Evolutionary conservation across 2,888 invertebrate species (phyloP).

Genomic region (Drosophila setosimentum): DNA sequence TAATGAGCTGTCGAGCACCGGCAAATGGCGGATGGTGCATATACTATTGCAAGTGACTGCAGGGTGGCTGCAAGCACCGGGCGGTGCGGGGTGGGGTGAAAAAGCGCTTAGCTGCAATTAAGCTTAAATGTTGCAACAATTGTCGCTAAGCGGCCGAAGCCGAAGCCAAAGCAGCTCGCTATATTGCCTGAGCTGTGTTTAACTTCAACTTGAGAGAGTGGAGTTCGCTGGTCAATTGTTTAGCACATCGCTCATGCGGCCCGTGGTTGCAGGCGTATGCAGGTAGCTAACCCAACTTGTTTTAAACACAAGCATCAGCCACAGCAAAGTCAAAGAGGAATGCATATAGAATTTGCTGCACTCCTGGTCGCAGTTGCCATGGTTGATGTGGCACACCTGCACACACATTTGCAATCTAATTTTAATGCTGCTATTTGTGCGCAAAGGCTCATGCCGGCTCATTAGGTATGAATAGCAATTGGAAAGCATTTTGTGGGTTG

Average conservation of each 20-base stretch:
- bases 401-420: conserved; percentile 40
- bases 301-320: neutral
- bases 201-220: conserved; percentile 69
- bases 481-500: conserved; percentile 29
- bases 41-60: neutral
- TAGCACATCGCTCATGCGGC: conserved; percentile 64
- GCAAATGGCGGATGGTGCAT: conserved; percentile 18
- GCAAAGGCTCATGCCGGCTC: conserved; percentile 46
- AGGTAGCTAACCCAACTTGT: conserved; percentile 1
- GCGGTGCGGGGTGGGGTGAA: neutral
- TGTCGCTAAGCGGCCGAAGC: conserved; percentile 62
- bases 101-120: conserved; percentile 71
- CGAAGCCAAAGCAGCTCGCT: conserved; percentile 29
- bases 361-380: conserved; percentile 29
- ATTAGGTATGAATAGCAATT: conserved; percentile 68
- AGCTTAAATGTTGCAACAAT: conserved; percentile 71
- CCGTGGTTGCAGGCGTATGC: conserved; percentile 21
- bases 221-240: conserved; percentile 52
- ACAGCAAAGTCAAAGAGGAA: conserved; percentile 25
- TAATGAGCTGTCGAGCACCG: conserved; percentile 64
- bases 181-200: conserved; percentile 62
- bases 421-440: conserved; percentile 37
- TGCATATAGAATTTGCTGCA: conserved; percentile 37
- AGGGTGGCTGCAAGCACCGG: neutral
- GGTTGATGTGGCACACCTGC: conserved; percentile 11